Evolutionary conservation across 2,113 vertebrate species (phyloP).

Genomic region (Dicaeum eximium): DNA sequence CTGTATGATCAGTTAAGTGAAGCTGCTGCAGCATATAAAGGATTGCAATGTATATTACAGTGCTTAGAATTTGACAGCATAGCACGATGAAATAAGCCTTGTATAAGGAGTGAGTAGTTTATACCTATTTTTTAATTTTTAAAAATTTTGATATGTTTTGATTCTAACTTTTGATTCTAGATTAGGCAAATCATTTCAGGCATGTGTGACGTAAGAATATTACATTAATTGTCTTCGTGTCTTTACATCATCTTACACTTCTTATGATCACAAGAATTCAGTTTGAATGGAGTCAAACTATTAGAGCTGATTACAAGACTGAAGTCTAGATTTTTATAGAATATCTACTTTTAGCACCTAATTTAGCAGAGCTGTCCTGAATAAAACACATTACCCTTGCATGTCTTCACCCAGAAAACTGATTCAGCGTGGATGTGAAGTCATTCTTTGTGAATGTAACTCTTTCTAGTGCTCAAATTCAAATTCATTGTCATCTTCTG

Average conservation of each 20-base stretch:
- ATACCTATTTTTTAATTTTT: neutral
- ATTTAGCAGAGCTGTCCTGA: neutral
- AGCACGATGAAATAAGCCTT: neutral
- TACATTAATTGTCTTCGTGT: neutral
- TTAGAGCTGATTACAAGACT: neutral
- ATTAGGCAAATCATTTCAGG: neutral
- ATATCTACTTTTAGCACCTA: neutral
- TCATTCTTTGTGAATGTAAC: neutral
- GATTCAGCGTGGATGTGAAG: neutral
- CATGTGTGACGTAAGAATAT: neutral
- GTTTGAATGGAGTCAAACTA: neutral
- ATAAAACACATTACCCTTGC: neutral
- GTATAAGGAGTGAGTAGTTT: neutral
- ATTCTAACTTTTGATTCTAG: neutral
- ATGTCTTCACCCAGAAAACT: neutral
- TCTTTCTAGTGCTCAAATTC: neutral
- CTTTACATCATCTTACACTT: neutral
- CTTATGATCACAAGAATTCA: neutral
- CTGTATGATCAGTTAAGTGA: neutral
- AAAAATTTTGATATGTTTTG: neutral
- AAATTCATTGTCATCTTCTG: neutral
- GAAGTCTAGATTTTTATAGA: neutral
- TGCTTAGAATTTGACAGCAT: neutral
- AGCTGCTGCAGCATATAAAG: neutral
- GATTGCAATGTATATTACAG: neutral